These are phyloP conservation scores for Rhea pennata DNA, from an alignment of 2,113 vertebrate species.

Conservation along the genomic window DNA sequence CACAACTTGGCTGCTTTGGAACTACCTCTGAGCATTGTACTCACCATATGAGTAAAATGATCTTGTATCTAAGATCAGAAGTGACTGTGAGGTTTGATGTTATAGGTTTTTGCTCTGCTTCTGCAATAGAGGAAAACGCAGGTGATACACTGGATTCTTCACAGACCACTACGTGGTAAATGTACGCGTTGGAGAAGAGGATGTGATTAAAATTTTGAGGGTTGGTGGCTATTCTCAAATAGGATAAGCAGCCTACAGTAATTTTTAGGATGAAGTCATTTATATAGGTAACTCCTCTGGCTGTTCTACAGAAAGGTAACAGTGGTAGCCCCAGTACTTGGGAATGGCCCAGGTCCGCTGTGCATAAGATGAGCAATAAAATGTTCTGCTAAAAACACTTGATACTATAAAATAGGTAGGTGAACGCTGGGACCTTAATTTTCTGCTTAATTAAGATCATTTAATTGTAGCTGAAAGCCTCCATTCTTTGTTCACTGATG, in stretches of 20 bases:
- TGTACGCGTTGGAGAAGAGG: neutral
- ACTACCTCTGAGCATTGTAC: neutral
- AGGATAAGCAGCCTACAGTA: neutral
- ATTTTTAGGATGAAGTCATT: neutral
- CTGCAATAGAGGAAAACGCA: neutral
- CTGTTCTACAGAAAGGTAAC: neutral
- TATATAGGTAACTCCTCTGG: neutral
- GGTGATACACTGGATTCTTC: neutral
- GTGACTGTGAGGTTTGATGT: neutral
- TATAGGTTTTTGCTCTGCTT: neutral
- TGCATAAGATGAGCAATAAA: neutral
- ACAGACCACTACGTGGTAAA: neutral
- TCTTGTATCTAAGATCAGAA: neutral
- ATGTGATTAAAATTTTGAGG: neutral
- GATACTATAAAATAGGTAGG: neutral
- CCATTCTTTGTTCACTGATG: neutral
- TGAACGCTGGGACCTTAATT: neutral
- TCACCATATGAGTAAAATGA: neutral
- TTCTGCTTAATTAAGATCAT: neutral
- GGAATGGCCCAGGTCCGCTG: neutral
- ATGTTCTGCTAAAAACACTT: rapidly evolving
- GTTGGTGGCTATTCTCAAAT: neutral
- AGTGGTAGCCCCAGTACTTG: neutral
- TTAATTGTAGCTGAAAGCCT: neutral
- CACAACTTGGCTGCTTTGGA: neutral